Evolutionary conservation across 2,888 invertebrate species (phyloP), one percentile per base, ranked within the genome.

Genomic region (Crematogaster levior): DNA sequence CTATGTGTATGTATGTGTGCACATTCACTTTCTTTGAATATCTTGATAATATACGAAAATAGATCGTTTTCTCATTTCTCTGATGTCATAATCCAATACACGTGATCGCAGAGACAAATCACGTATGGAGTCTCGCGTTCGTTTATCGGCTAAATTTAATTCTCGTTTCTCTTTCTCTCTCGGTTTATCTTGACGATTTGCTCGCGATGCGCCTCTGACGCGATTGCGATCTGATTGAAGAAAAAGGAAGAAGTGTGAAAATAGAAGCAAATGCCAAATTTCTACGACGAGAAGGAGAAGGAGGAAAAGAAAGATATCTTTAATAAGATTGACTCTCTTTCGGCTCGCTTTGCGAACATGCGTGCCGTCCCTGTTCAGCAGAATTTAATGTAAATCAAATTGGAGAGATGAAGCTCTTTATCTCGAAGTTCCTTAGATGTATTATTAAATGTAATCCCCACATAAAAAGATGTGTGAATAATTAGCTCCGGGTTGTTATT

Each of bases 311-410:
- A 40, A 21, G 18, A 48, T 70, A 61, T 66, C 27, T 51, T 48
- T 63, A 21, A 70, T n/a, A 18, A 30, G 21, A 60, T 81, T 85
- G 86, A 86, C 75, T 82, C 81, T 82, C 74, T 86, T 87, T 56
- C 81, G 74, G 43, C 60, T 90, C 75, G 79, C 83, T 84, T 70
- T 68, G 83, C 70, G 34, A 70, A 56, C 68, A 40, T 24, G n/a
- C 81, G 81, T 53, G 80, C 68, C 72, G 80, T 18, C 81, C 83
- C 75, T 82, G 86, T 79, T 90, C 84, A 87, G 85, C 90, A 89
- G 85, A 88, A 85, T 90, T 53, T 58, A 88, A 82, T 91, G 88
- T 90, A 89, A 91, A 91, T 89, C 90, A 48, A 75, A 87, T 81
- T 86, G 82, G 83, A 84, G 70, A 79, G 46, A 66, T 81, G 75